Evolutionary conservation across 2,888 invertebrate species (phyloP).

Genomic region (Agrenia bidenticulata): DNA sequence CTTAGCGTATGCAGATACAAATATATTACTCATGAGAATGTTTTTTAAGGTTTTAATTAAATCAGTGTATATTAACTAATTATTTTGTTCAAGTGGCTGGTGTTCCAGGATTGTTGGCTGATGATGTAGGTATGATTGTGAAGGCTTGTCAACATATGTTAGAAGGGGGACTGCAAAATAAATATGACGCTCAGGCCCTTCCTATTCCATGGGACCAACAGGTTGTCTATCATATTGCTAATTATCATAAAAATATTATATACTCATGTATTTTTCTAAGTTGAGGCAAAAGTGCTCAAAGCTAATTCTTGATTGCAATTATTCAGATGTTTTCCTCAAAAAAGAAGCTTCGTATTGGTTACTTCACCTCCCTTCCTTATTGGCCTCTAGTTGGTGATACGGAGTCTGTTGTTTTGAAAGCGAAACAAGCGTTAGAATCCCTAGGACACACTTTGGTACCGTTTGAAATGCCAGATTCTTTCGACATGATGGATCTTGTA

Average conservation of each 20-base stretch:
- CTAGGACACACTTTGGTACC: conserved; percentile 54
- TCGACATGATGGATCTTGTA: conserved; percentile 40
- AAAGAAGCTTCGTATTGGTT: conserved; percentile 55
- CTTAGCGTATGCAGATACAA: too few relatives aligned
- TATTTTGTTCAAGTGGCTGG: conserved; percentile 51
- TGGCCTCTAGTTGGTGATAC: conserved; percentile 56
- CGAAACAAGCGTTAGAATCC: conserved; percentile 51
- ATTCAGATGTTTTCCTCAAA: conserved; percentile 19
- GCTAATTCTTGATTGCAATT: neutral
- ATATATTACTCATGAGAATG: neutral
- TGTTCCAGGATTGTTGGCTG: conserved; percentile 55
- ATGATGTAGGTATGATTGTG: conserved; percentile 55
- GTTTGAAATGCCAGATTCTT: conserved; percentile 45
- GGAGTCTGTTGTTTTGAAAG: conserved; percentile 53
- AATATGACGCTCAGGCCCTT: conserved; percentile 54
- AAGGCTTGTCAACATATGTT: conserved; percentile 53
- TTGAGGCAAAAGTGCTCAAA: too few relatives aligned
- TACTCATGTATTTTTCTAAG: neutral
- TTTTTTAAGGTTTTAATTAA: too few relatives aligned
- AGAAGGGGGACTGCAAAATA: conserved; percentile 37
- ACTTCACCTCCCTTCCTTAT: conserved; percentile 55
- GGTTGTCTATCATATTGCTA: conserved; percentile 46
- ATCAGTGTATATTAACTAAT: too few relatives aligned
- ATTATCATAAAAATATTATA: neutral
- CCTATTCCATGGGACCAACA: conserved; percentile 55